Base-by-base conservation (phyloP, 2,797 vertebrate genomes). In the Aphelocoma californica region DNA sequence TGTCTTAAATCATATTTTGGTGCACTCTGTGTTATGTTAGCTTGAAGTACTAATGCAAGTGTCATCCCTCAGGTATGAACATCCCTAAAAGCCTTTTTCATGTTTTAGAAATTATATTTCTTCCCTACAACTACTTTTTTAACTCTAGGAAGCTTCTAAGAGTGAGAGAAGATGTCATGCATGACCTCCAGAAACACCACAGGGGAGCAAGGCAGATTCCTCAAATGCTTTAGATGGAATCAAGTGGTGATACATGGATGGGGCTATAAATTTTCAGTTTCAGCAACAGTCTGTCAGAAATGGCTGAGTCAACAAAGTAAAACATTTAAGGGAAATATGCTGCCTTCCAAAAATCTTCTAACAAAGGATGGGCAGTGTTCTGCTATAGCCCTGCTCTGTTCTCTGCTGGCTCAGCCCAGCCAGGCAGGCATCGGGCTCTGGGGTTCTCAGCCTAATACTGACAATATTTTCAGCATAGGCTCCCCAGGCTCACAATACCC, bases 11-110 rank as follows among this genome's bases (percentile, higher is more conserved):
- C 57, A 47, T 1, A 0, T 57, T 85, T 70, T 86, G 11, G 13
- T 48, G 32, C 16, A 47, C 18, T 5, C 5, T 20, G 18, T 0
- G 0, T 64, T 71, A 73, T 24, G 12, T 36, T 53, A 6, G 1
- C 74, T 92, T 81, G 25, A 90, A 88, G 31, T 60, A 71, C 71
- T 78, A 78, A 56, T 70, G 34, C 36, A 73, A 74, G 14, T 36
- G 32, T 40, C 57, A 71, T 81, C 31, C 51, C 78, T 71, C 57
- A 77, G 58, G 23, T 67, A 44, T 40, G 29, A 92, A 38, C 36
- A 67, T 34, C 36, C 45, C 80, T 94, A 83, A 83, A 86, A 93
- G 28, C 10, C 28, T 66, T 78, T 90, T 81, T 54, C 44, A 48
- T 26, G 31, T 81, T 90, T 83, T 79, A 86, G n/a, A 88, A 92